Evolutionary conservation across 2,113 vertebrate species (phyloP), one percentile per base, ranked within the genome.

Genomic region (Cephalopholis sonnerati): DNA sequence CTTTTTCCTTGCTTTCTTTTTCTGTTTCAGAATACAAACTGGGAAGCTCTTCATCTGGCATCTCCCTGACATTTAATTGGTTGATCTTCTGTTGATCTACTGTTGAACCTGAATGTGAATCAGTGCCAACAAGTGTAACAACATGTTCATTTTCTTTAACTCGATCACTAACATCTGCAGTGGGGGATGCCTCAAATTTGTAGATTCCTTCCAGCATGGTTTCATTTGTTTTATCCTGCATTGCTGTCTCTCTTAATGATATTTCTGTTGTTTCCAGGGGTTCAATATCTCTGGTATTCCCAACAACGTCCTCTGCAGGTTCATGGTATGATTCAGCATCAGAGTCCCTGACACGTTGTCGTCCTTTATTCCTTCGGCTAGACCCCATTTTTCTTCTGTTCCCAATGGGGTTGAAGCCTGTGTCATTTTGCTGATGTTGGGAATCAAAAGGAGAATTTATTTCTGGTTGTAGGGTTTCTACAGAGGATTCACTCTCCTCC

Each of bases 351-450:
- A 44, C 65, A 24, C 58, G 55, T 32, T 46, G 53, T 53, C n/a
- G 69, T 68, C 36, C 78, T 88, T 81, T 89, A 50, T 22, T 81
- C 64, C 24, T 77, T 22, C 87, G 78, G 32, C 79, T 90, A 32
- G 87, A 90, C 9, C 88, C 88, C 4, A 92, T 36, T 64, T 93
- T 93, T 79, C 79, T 87, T 83, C 74, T 86, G 48, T 54, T 86
- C 5, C 22, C 13, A 50, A 20, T 16, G 3, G 69, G 11, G 16
- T 27, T 20, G 11, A 72, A 22, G 39, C 17, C 11, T 0, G 15
- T 25, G 54, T 54, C 0, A 0, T 0, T 29, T 29, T 59, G 74
- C 5, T 87, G 70, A 64, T 5, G 63, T 41, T 77, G 48, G n/a
- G 36, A 61, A 25, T 53, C 22, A 5, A 54, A 74, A 41, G n/a